phyloP scores from a whole-genome alignment of 2,113 vertebrate genomes.

The Pluvianellus socialis region DNA sequence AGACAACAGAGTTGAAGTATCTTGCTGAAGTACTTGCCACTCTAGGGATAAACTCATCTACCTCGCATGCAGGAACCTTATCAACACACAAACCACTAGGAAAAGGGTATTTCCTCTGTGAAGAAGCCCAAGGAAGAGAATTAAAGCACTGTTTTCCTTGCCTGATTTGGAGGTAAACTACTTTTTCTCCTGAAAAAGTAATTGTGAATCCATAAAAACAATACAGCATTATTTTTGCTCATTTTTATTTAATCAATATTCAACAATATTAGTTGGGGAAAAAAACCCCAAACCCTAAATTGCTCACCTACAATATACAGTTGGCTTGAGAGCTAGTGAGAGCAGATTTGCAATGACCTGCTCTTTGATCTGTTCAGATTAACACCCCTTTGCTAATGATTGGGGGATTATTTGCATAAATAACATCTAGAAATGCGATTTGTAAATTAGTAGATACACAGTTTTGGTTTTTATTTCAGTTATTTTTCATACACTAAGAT shows the following conservation, averaged over 20 bases:
- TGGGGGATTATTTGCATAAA: neutral
- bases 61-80: neutral
- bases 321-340: neutral
- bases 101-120: neutral
- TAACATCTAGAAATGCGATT: neutral
- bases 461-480: neutral
- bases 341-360: neutral
- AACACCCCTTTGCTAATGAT: neutral
- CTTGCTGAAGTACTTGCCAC: neutral
- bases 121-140: neutral
- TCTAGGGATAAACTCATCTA: neutral
- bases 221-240: neutral
- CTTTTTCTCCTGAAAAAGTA: neutral
- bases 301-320: neutral
- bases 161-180: neutral
- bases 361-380: neutral
- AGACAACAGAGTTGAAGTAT: neutral
- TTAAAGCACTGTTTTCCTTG: neutral
- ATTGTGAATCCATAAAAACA: neutral
- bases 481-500: neutral
- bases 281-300: accelerated
- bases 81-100: accelerated
- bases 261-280: neutral
- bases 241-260: neutral
- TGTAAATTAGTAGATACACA: neutral